Evolutionary conservation across 2,888 invertebrate genomes (phyloP).

Genomic region (Orchesellides sinensis): DNA sequence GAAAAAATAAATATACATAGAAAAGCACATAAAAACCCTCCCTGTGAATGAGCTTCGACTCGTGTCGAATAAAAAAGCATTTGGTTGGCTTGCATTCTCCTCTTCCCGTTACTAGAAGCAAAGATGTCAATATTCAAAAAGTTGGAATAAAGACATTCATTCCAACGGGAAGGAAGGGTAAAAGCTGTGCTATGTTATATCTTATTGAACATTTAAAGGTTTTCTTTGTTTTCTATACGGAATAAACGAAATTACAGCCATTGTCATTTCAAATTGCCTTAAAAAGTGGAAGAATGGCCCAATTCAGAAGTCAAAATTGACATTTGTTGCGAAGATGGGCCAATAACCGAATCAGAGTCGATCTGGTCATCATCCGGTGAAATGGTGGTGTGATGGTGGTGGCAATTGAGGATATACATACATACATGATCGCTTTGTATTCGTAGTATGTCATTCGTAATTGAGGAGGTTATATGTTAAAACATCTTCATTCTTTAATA

Average conservation of each 20-base stretch:
- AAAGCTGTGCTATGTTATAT: background rate
- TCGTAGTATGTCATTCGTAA: too few relatives aligned
- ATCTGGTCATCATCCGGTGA: background rate
- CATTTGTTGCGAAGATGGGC: background rate
- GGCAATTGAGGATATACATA: too few relatives aligned
- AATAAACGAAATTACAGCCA: background rate
- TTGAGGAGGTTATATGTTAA: too few relatives aligned
- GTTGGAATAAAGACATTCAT: background rate
- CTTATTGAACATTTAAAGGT: background rate
- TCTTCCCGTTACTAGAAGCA: background rate
- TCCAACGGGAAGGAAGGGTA: background rate
- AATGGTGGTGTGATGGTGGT: background rate
- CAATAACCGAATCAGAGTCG: background rate
- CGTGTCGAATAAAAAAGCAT: too few relatives aligned
- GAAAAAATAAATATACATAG: constrained; percentile 22
- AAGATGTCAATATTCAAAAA: background rate
- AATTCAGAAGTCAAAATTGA: background rate
- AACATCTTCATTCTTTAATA: too few relatives aligned
- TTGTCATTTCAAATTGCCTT: constrained; percentile 22
- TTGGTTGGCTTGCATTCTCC: background rate
- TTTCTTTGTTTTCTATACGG: background rate
- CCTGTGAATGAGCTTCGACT: too few relatives aligned
- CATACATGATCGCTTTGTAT: too few relatives aligned
- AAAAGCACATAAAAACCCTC: constrained; percentile 6
- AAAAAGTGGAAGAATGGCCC: background rate